Percentiles rank a stretch among this genome's conserved stretches.
Conservation (phyloP, 2,113 vertebrate species). For the Pantherophis guttatus region DNA sequence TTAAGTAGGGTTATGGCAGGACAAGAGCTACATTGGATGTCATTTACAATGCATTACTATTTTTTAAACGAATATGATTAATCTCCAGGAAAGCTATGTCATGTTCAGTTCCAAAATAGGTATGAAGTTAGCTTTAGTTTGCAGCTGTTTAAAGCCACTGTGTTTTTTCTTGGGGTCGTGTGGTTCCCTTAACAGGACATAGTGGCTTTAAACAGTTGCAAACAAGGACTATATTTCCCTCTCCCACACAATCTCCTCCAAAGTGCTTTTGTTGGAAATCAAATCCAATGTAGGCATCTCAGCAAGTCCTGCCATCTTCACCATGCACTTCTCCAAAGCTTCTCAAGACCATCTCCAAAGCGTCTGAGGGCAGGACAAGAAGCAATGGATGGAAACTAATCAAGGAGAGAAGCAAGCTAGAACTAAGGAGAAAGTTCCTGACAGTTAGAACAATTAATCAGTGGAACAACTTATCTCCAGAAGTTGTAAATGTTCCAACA, state of each 20-base stretch:
- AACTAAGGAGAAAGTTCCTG: not conserved
- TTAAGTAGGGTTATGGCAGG: not conserved
- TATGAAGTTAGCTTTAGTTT: not conserved
- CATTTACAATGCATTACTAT: not conserved
- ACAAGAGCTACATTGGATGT: not conserved
- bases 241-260: not conserved
- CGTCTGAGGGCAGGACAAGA: not conserved
- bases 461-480: not conserved
- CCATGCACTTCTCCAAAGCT: not conserved
- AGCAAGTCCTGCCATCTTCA: not conserved
- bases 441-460: not conserved
- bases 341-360: not conserved
- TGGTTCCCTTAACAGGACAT: not conserved
- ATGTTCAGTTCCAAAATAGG: not conserved
- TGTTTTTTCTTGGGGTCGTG: not conserved
- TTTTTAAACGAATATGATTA: not conserved
- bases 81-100: not conserved
- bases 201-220: not conserved
- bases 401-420: not conserved
- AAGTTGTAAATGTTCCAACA: not conserved
- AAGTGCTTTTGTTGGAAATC: not conserved
- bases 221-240: not conserved
- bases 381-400: not conserved
- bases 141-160: not conserved
- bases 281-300: not conserved